These are phyloP conservation scores for Camponotus pennsylvanicus DNA, from an alignment of 1,140 invertebrate species.

Conservation along the genomic window DNA sequence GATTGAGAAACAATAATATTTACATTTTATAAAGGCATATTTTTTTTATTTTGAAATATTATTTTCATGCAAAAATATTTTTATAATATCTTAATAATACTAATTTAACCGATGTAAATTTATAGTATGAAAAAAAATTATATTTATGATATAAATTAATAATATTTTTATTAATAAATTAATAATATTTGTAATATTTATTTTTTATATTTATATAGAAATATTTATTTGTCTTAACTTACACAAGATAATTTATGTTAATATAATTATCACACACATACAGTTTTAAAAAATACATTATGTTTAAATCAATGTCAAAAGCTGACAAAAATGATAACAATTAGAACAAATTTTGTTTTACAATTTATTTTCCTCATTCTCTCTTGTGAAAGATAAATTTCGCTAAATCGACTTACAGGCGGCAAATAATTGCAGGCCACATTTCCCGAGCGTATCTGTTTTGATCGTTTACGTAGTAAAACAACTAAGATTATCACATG, in stretches of 20 bases:
- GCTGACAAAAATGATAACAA: not conserved
- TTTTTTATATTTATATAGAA: not conserved
- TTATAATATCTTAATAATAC: not conserved
- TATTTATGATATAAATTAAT: too few species aligned
- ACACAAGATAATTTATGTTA: conserved; percentile 7
- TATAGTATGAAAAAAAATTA: not conserved
- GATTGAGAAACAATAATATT: not conserved
- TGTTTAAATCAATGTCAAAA: not conserved
- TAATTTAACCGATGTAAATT: not conserved
- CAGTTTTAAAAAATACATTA: not conserved
- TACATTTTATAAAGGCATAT: not conserved
- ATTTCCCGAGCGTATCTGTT: not conserved
- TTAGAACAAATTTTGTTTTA: not conserved
- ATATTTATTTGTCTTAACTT: not conserved
- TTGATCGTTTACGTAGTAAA: not conserved
- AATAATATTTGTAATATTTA: too few species aligned
- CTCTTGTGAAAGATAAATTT: not conserved
- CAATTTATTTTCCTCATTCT: not conserved
- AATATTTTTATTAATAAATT: too few species aligned
- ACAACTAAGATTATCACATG: conserved; percentile 47
- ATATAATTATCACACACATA: not conserved
- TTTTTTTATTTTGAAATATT: not conserved
- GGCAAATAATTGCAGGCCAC: not conserved
- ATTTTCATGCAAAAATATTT: not conserved
- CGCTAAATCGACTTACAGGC: conserved; percentile 28